A percentile compares a stretch with the other conserved stretches of the same genome.
These are phyloP conservation scores for Triplophysa dalaica DNA, from an alignment of 2,113 vertebrate species.

Conservation along the genomic window DNA sequence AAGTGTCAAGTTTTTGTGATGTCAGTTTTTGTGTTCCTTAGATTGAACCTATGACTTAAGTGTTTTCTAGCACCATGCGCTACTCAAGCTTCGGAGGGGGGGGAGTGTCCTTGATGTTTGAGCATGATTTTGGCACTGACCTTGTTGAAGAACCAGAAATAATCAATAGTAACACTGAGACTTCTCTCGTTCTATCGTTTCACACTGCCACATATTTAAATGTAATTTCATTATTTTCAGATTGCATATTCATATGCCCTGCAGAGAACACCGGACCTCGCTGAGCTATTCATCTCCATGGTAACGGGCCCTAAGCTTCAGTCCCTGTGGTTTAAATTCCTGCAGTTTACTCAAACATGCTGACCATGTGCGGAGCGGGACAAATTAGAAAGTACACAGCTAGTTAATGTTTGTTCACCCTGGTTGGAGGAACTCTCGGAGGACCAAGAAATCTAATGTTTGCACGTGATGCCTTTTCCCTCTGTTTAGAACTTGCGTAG, in stretches of 20 bases:
- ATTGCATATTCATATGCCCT: slow-evolving; percentile 47
- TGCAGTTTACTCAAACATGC: slow-evolving; percentile 37
- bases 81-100: too few relatives aligned
- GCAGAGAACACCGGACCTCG: slow-evolving; percentile 47
- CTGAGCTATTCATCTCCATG: slow-evolving; percentile 62
- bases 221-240: slow-evolving; percentile 48
- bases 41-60: too few relatives aligned
- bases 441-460: slow-evolving; percentile 32
- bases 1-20: too few relatives aligned
- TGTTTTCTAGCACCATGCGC: too few relatives aligned
- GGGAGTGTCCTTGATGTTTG: neutral
- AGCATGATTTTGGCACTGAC: neutral
- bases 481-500: slow-evolving; percentile 24
- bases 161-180: neutral
- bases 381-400: slow-evolving; percentile 39
- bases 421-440: slow-evolving; percentile 12
- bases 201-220: neutral
- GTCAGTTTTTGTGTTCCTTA: too few relatives aligned
- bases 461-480: slow-evolving; percentile 13
- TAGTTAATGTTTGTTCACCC: slow-evolving; percentile 52
- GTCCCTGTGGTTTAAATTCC: slow-evolving; percentile 28
- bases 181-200: neutral
- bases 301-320: slow-evolving; percentile 54
- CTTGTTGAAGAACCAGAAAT: neutral
- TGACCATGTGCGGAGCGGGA: slow-evolving; percentile 30